Evolutionary conservation across 1,140 invertebrate genomes (phyloP).

Genomic region (Dendrolimus punctatus): DNA sequence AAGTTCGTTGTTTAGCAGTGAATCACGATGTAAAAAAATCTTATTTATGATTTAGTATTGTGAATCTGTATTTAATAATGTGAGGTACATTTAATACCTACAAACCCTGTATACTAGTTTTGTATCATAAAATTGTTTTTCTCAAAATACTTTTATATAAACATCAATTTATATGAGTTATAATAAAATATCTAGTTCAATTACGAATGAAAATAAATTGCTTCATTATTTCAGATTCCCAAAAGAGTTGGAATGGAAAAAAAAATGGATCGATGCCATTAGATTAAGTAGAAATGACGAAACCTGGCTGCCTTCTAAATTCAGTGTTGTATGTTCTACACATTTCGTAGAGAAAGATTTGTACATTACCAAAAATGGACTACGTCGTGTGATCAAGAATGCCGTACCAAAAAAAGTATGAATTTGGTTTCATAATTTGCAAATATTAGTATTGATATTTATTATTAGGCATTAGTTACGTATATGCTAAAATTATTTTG

Average conservation of each 20-base stretch:
- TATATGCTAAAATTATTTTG: too few relatives aligned
- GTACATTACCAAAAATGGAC: slow-evolving; percentile 6
- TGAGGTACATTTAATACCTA: background rate
- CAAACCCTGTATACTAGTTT: background rate
- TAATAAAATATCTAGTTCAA: background rate
- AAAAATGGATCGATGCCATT: slow-evolving; percentile 8
- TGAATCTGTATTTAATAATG: background rate
- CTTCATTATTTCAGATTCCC: slow-evolving; percentile 6
- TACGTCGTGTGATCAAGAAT: slow-evolving; percentile 4
- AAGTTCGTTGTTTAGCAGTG: too few relatives aligned
- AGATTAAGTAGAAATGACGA: slow-evolving; percentile 4
- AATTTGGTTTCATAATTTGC: too few relatives aligned
- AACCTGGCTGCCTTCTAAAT: slow-evolving; percentile 7
- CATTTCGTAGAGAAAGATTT: slow-evolving; percentile 6
- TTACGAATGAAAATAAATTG: too few relatives aligned
- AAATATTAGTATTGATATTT: too few relatives aligned
- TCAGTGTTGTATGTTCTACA: slow-evolving; percentile 9
- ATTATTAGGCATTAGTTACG: too few relatives aligned
- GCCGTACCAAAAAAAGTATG: slow-evolving; percentile 8
- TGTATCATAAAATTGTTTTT: background rate
- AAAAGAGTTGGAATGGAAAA: slow-evolving; percentile 2
- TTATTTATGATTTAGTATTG: background rate
- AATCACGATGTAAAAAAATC: background rate
- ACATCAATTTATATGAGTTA: background rate
- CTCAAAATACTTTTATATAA: background rate